Evolutionary conservation across 2,888 invertebrate species (phyloP), one percentile per base, ranked within the genome.

Genomic region (Syritta pipiens): DNA sequence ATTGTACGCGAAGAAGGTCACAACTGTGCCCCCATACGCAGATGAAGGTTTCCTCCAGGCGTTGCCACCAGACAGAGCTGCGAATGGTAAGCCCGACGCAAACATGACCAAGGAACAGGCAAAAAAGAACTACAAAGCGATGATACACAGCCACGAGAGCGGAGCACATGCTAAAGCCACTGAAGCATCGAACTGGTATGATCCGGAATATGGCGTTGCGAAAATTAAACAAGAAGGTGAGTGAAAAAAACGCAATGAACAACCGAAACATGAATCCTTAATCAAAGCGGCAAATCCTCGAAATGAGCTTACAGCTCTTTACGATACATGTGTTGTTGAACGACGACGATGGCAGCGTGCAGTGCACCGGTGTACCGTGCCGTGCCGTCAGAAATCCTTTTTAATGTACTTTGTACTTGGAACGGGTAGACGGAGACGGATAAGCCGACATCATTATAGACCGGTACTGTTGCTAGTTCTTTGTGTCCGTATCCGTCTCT

Each of bases 1-100:
- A 81, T 86, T 94, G 19, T 93, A 91, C 84, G 86, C 90, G 7
- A 91, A 89, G 81, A 93, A 93, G 87, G 90, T 93, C 2, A 85
- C 84, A 22, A 83, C 82, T 17, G 57, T 85, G 4, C 84, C 85
- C 0, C 32, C 69, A 1, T 69, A 19, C 22, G 79, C 82, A 10
- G 83, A 84, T 14, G 81, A 63, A 2, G 12, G 4, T 35, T 35
- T 44, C 26, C 14, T 30, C 17, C 65, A 62, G 40, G 26, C 44
- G 19, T 20, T 20, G 51, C 26, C 55, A 59, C 20, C 46, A 53
- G 51, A 51, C 32, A 46, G 30, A 40, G 24, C 26, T 9, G 20
- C 26, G 4, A 42, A 26, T 37, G 19, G 19, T 12, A 59, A 32
- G 10, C 57, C 74, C 6, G 65, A 69, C 5, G 67, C 59, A 1